Conservation (phyloP, 2,888 invertebrate species). For the Monoplex corrugatus region DNA sequence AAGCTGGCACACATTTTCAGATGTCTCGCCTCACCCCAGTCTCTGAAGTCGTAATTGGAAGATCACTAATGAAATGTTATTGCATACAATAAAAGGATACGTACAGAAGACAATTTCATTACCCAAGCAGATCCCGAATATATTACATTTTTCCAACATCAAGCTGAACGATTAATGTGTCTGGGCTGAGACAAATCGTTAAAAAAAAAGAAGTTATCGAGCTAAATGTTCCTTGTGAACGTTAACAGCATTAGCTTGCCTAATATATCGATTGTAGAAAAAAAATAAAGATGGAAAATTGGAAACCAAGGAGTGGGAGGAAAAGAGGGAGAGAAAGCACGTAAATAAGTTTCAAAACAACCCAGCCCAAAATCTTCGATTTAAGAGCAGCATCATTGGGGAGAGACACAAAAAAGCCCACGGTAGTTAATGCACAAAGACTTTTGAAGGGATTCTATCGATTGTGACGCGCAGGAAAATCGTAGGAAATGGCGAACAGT, state of each 20-base stretch:
- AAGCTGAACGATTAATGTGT: not conserved
- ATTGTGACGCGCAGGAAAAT: constrained; percentile 17
- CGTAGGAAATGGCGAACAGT: constrained; percentile 26
- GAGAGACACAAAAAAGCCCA: not conserved
- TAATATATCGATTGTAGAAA: not conserved
- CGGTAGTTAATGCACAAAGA: constrained; percentile 49
- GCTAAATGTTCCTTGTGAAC: not conserved
- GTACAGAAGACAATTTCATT: too few species aligned
- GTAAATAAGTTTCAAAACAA: constrained; percentile 36
- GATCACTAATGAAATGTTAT: too few species aligned
- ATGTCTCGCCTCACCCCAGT: too few species aligned
- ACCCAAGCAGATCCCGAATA: too few species aligned
- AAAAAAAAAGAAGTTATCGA: not conserved
- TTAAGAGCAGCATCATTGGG: constrained; percentile 15
- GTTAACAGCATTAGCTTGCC: not conserved
- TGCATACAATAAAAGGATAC: too few species aligned
- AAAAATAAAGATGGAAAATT: not conserved
- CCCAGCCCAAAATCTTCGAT: constrained; percentile 30
- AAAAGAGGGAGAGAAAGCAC: not conserved
- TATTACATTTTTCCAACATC: too few species aligned
- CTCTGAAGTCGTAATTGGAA: too few species aligned
- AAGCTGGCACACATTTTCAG: too few species aligned
- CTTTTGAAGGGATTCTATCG: constrained; percentile 38
- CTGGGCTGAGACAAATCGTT: not conserved
- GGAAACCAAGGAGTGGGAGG: not conserved